These are phyloP conservation scores for Myotis pilosus DNA, from an alignment of 2,797 vertebrate species.

Conservation along the genomic window DNA sequence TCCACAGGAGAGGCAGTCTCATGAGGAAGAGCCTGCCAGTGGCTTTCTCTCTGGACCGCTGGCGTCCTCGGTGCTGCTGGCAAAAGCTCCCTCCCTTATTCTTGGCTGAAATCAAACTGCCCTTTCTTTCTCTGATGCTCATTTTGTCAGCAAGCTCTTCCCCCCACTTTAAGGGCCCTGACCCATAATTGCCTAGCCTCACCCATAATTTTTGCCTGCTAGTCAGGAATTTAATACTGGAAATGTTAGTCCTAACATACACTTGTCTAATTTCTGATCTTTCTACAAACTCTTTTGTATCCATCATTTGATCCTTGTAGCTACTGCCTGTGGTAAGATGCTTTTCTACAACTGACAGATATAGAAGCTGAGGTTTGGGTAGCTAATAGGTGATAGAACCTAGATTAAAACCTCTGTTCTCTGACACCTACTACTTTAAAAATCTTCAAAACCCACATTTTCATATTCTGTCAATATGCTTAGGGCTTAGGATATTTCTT, in stretches of 20 bases:
- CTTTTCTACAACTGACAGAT: not conserved
- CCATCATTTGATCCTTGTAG: not conserved
- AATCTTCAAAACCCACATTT: not conserved
- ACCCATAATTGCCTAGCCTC: not conserved
- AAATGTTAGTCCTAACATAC: conserved; percentile 3
- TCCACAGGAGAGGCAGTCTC: not conserved
- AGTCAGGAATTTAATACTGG: not conserved
- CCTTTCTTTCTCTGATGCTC: not conserved
- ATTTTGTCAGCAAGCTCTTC: not conserved
- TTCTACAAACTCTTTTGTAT: not conserved
- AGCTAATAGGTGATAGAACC: not conserved
- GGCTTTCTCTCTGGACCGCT: not conserved
- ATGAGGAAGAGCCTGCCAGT: not conserved
- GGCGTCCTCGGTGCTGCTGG: not conserved
- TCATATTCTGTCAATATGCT: not conserved
- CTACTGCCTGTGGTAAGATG: not conserved
- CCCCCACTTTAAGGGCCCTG: not conserved
- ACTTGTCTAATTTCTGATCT: conserved; percentile 19
- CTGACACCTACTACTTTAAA: not conserved
- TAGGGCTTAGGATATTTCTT: not conserved
- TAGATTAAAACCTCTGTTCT: not conserved
- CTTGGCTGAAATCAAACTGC: not conserved
- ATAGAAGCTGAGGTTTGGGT: not conserved
- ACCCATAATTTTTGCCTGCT: not conserved
- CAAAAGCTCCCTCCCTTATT: not conserved